Base-by-base conservation (phyloP, 2,888 invertebrate genomes). In the Cinara cedri region DNA sequence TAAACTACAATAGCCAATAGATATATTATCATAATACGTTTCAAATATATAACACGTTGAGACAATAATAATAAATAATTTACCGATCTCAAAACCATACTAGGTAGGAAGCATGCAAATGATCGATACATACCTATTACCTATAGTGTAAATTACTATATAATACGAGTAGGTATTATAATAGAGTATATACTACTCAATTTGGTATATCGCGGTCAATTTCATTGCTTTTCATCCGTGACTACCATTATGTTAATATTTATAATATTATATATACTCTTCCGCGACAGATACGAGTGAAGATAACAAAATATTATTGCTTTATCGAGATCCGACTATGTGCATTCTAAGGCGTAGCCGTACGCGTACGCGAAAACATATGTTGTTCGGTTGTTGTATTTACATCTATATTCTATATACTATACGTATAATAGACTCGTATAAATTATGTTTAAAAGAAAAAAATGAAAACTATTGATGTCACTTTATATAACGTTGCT, bases 201-300 rank as follows among this genome's bases (percentile, higher is more conserved):
- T 55, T 74, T 75, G 63, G 74, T 75, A 65, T 19, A 75, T 75
- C 74, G 63, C 74, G 74, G 74, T 75, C 74, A 75, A 75, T 75
- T 54, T n/a, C 51, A 24, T 44, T 54, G 74, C 13, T 65, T 75
- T 75, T 75, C 54, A 75, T 75, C 74, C 74, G 74, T 65, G 74
- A 75, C 74, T 75, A 75, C 74, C 74, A 75, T 63, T 42, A 34
- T 34, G 6, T 4, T 34, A 34, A 4, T 34, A 42, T 72, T 60
- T 60, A 60, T 42, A 49, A 49, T 49, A 19, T 26, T 66, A 34
- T 34, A 34, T 34, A 34, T 26, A 46, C 46, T 60, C 46, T 62
- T 72, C 24, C 14, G n/a, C 19, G 14, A 34, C 26, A 26, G 26
- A 24, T 26, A 24, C 9, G 10, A 34, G 8, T 9, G n/a, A n/a